A percentile compares a stretch with the other conserved stretches of the same genome.
phyloP scores from a whole-genome alignment of 2,888 invertebrate genomes.

The Drosophila rellima region DNA sequence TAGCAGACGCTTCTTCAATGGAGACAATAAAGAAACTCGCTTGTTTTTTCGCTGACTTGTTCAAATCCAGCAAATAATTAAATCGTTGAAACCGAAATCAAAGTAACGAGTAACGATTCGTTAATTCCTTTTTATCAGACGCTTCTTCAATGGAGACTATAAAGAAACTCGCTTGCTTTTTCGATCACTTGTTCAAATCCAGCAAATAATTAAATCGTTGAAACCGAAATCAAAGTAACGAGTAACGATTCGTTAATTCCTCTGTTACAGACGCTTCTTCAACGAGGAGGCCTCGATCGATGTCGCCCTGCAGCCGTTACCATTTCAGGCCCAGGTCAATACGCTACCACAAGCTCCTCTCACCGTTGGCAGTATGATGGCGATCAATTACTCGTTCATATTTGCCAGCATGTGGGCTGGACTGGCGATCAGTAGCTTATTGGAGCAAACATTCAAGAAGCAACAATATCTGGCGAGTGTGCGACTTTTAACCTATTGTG shows the following conservation, averaged over 20 bases:
- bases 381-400: constrained; percentile 49
- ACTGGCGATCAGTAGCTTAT: constrained; percentile 24
- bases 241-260: neutral
- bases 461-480: constrained; percentile 64
- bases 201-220: neutral
- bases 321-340: constrained; percentile 42
- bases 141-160: too few species aligned
- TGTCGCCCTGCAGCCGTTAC: constrained; percentile 55
- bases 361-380: constrained; percentile 52
- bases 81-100: neutral
- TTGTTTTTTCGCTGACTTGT: neutral
- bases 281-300: constrained; percentile 58
- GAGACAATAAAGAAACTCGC: too few species aligned
- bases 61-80: neutral
- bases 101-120: too few species aligned
- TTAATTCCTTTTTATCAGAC: too few species aligned
- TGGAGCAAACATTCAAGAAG: constrained; percentile 46
- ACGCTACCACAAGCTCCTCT: constrained; percentile 37
- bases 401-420: constrained; percentile 48
- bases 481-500: constrained; percentile 23
- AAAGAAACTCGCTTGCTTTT: neutral
- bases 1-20: too few species aligned
- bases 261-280: constrained; percentile 31
- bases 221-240: neutral
- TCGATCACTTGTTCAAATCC: neutral